phyloP scores from a whole-genome alignment of 2,888 invertebrate species.

The Dioctria linearis region DNA sequence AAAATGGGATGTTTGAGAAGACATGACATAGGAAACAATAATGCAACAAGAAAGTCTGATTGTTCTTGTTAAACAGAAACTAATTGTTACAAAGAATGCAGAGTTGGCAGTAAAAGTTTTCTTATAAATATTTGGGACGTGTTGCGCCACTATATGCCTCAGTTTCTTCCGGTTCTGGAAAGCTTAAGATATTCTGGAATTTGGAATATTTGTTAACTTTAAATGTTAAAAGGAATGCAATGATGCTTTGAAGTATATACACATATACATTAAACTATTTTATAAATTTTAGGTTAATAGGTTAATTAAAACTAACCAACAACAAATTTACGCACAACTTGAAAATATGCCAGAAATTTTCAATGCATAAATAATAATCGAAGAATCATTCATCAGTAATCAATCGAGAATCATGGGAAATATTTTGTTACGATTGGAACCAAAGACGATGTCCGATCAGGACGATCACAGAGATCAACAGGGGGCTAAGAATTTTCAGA shows the following conservation, averaged over 20 bases:
- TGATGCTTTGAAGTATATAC: too few relatives aligned
- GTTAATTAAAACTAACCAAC: too few relatives aligned
- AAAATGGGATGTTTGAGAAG: constrained; percentile 49
- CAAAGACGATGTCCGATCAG: background rate
- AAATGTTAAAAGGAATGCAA: too few relatives aligned
- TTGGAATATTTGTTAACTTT: too few relatives aligned
- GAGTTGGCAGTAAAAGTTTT: background rate
- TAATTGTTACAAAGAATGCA: constrained; percentile 40
- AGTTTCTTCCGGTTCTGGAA: background rate
- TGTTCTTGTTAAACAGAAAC: constrained; percentile 46
- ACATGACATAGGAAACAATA: constrained; percentile 51
- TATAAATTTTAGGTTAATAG: too few relatives aligned
- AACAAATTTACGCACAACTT: too few relatives aligned
- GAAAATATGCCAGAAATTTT: constrained; percentile 12
- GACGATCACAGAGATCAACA: constrained; percentile 28
- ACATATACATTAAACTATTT: too few relatives aligned
- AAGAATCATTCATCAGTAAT: constrained; percentile 45
- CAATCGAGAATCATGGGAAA: constrained; percentile 26
- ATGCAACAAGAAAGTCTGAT: constrained; percentile 24
- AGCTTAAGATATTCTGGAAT: background rate
- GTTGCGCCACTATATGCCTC: background rate
- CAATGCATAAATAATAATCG: background rate
- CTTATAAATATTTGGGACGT: background rate
- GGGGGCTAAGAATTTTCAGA: constrained; percentile 26
- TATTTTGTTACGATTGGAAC: constrained; percentile 5